Conservation (phyloP, 2,888 invertebrate species). For the Ferdinandea cuprea region DNA sequence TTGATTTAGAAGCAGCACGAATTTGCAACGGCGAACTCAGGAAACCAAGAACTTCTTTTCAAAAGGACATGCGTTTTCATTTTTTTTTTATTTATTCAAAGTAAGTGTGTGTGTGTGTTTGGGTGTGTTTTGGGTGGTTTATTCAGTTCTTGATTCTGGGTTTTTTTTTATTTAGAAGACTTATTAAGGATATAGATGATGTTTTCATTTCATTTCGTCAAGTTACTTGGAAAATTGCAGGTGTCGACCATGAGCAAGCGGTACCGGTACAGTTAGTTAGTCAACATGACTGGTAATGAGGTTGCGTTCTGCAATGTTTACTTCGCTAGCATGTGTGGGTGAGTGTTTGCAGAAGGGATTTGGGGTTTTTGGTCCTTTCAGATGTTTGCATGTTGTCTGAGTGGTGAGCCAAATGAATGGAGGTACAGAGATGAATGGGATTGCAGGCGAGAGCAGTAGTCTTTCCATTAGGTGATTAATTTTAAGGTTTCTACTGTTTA, state of each 20-base stretch:
- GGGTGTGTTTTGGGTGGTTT: neutral
- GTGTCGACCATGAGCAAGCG: conserved; percentile 55
- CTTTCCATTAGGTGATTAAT: conserved; percentile 72
- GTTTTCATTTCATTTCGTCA: conserved; percentile 74
- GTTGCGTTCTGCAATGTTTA: conserved; percentile 28
- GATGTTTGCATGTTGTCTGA: conserved; percentile 50
- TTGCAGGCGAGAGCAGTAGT: conserved; percentile 36
- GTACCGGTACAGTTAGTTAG: conserved; percentile 49
- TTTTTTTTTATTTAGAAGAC: conserved; percentile 66
- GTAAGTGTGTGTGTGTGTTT: conserved; percentile 6
- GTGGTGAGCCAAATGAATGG: conserved; percentile 48
- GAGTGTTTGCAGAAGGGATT: conserved; percentile 45
- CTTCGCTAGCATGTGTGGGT: conserved; percentile 1
- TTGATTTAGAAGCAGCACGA: conserved; percentile 32
- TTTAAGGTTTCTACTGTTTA: conserved; percentile 54
- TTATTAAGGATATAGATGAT: conserved; percentile 69
- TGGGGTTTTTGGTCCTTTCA: conserved; percentile 45
- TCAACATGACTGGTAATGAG: conserved; percentile 65
- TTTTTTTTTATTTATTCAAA: neutral
- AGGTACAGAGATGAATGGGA: conserved; percentile 36
- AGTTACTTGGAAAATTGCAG: conserved; percentile 74
- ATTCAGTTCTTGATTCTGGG: neutral
- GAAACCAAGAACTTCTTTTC: conserved; percentile 9
- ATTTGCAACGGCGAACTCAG: conserved; percentile 12
- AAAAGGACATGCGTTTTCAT: conserved; percentile 25